Percentiles rank a stretch among this genome's conserved stretches.
Conservation (phyloP, 2,113 vertebrate species). For the Chinchilla lanigera region DNA sequence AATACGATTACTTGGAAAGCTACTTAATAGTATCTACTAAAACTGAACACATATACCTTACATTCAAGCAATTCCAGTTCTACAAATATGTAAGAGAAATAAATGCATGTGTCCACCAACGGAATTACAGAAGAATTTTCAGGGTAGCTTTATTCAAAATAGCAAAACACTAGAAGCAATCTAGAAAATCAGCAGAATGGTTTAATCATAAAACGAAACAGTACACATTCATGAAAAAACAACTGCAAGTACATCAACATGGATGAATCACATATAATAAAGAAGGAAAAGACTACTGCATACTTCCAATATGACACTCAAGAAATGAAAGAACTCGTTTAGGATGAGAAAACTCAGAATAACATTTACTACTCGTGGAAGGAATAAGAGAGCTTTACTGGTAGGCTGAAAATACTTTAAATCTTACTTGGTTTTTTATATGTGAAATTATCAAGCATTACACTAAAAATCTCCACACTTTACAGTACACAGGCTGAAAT, state of each 20-base stretch:
- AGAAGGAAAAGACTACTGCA: not conserved
- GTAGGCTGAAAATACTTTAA: not conserved
- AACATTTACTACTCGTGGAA: not conserved
- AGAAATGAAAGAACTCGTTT: slow-evolving; percentile 34
- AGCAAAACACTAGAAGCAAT: slow-evolving; percentile 10
- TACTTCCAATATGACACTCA: not conserved
- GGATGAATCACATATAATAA: slow-evolving; percentile 18
- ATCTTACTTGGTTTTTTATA: not conserved
- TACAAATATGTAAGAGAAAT: not conserved
- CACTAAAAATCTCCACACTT: slow-evolving; percentile 7
- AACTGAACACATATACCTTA: not conserved
- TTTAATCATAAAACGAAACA: slow-evolving; percentile 54
- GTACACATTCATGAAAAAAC: not conserved
- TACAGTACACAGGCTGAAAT: slow-evolving; percentile 12
- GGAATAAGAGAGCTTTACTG: not conserved
- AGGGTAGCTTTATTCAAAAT: slow-evolving; percentile 10
- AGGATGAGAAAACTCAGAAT: not conserved
- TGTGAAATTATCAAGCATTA: slow-evolving; percentile 5
- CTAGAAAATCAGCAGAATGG: slow-evolving; percentile 31
- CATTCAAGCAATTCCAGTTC: not conserved
- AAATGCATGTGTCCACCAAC: not conserved
- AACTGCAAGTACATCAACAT: not conserved
- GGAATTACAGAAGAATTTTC: not conserved
- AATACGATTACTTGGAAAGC: not conserved
- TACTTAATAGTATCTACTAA: not conserved